phyloP scores from a whole-genome alignment of 2,113 vertebrate genomes.

The Spermophilus dauricus region DNA sequence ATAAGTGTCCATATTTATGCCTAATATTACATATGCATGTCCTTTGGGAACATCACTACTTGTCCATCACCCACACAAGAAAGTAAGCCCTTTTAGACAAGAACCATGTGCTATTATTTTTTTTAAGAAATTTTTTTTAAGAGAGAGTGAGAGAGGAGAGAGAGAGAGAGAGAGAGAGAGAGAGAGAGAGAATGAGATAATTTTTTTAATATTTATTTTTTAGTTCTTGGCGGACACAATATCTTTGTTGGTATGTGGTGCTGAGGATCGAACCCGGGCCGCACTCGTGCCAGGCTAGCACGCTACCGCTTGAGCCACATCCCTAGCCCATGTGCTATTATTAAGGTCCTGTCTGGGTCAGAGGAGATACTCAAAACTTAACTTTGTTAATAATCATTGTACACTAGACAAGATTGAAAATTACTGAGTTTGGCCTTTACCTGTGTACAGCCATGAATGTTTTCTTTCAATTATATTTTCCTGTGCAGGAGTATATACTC shows the following conservation, averaged over 20 bases:
- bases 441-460: not conserved
- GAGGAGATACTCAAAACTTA: not conserved
- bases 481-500: not conserved
- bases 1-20: not conserved
- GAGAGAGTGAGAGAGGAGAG: too few species aligned
- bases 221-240: too few species aligned
- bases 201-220: too few species aligned
- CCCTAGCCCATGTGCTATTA: not conserved
- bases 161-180: too few species aligned
- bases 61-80: not conserved
- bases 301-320: too few species aligned
- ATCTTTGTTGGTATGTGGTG: too few species aligned
- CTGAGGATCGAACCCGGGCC: too few species aligned
- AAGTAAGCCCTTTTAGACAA: not conserved
- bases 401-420: not conserved
- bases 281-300: too few species aligned
- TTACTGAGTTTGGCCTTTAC: not conserved
- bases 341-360: not conserved
- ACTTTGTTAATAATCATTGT: not conserved
- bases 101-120: not conserved
- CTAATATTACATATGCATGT: not conserved
- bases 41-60: not conserved
- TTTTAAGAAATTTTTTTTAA: too few species aligned
- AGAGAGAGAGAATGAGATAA: too few species aligned
- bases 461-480: constrained; percentile 24